Evolutionary conservation across 2,113 vertebrate species (phyloP).

Genomic region (Brienomyrus longianalis): DNA sequence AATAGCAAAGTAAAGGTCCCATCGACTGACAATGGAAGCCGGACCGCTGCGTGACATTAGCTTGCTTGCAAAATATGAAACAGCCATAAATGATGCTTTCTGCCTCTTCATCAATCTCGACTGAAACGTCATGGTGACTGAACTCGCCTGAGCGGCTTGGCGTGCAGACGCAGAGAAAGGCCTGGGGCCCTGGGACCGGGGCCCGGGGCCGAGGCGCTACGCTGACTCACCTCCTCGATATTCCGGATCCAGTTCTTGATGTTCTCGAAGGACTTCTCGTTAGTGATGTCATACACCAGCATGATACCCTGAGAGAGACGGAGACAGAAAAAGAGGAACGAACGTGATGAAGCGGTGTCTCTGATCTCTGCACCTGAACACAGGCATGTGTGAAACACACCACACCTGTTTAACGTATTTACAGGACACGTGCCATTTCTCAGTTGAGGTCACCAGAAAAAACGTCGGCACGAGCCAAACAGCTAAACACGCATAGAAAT

Average conservation of each 20-base stretch:
- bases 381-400: not conserved
- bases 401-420: not conserved
- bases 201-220: not conserved
- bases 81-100: not conserved
- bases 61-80: not conserved
- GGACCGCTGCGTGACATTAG: not conserved
- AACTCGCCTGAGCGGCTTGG: not conserved
- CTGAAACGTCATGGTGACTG: not conserved
- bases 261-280: constrained; percentile 96
- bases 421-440: not conserved
- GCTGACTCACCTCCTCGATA: constrained; percentile 82
- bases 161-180: not conserved
- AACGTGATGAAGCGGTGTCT: not conserved
- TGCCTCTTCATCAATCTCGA: not conserved
- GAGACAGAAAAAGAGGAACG: not conserved
- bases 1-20: not conserved
- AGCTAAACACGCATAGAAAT: not conserved
- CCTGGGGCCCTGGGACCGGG: not conserved
- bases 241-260: constrained; percentile 99
- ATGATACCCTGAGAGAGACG: constrained; percentile 77
- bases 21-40: not conserved
- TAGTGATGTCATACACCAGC: constrained; percentile 96
- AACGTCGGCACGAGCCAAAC: not conserved
- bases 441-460: not conserved
- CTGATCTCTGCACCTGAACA: not conserved